phyloP scores from a whole-genome alignment of 2,113 vertebrate species.

The Pseudolaguvia tuberculata region DNA sequence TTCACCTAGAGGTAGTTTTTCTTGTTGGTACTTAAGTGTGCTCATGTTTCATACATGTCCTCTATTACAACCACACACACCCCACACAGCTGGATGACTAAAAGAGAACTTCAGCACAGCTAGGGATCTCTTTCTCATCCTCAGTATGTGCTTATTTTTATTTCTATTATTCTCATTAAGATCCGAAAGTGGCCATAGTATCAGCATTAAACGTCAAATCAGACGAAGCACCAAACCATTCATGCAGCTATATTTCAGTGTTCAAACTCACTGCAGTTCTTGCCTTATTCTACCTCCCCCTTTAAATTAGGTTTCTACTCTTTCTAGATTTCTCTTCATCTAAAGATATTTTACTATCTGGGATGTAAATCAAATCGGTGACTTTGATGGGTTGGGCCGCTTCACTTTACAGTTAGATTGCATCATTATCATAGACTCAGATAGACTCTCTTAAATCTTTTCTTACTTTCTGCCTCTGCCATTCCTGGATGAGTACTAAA shows the following conservation, averaged over 20 bases:
- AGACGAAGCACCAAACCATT: not conserved
- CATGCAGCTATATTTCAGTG: conserved; percentile 35
- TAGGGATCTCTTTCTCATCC: conserved; percentile 4
- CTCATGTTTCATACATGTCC: not conserved
- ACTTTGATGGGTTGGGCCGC: conserved; percentile 26
- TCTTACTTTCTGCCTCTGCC: conserved; percentile 17
- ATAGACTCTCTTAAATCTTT: conserved; percentile 14
- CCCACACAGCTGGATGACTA: conserved; percentile 31
- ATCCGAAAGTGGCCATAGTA: not conserved
- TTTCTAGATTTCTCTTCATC: conserved; percentile 21
- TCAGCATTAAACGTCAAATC: not conserved
- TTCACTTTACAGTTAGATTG: conserved; percentile 45
- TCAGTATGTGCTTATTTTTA: not conserved
- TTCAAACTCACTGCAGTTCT: conserved; percentile 49
- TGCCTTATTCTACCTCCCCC: conserved; percentile 25
- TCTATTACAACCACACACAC: not conserved
- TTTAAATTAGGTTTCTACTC: conserved; percentile 20
- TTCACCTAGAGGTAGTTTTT: not conserved
- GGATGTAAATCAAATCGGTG: conserved; percentile 35
- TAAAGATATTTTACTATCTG: conserved; percentile 37
- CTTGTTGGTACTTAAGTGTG: conserved; percentile 13
- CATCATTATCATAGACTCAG: conserved; percentile 36
- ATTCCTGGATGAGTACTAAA: conserved; percentile 47
- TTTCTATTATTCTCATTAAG: not conserved
- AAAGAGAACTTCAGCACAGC: conserved; percentile 8